A percentile compares a stretch with the other conserved stretches of the same genome.
These are phyloP conservation scores for Valencia hispanica DNA, from an alignment of 2,797 vertebrate species.

Conservation along the genomic window DNA sequence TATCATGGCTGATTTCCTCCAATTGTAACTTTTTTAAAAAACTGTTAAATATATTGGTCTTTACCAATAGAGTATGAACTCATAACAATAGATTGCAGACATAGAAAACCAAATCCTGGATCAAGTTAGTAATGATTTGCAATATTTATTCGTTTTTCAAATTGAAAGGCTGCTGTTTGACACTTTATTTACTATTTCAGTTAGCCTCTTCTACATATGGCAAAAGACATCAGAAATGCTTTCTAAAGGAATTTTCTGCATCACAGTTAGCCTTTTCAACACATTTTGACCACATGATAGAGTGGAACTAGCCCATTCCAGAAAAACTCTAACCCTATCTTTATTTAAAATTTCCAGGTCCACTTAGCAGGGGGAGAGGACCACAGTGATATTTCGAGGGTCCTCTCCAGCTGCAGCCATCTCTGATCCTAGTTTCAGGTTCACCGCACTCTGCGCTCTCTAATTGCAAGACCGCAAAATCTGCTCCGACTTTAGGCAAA, in stretches of 20 bases:
- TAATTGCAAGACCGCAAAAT: constrained; percentile 71
- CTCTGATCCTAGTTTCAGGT: constrained; percentile 27
- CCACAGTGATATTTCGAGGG: constrained; percentile 36
- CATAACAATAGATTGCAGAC: not conserved
- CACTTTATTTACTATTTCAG: not conserved
- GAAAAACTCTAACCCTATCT: not conserved
- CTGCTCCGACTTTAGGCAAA: constrained; percentile 50
- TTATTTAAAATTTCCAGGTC: constrained; percentile 3
- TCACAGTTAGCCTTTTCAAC: not conserved
- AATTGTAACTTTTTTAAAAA: not conserved
- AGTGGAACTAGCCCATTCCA: not conserved
- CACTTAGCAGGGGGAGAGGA: constrained; percentile 12
- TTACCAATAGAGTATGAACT: no score
- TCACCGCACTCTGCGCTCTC: constrained; percentile 47
- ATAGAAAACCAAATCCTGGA: not conserved
- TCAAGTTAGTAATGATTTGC: not conserved
- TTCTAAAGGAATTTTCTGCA: not conserved
- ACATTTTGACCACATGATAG: not conserved
- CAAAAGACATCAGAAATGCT: not conserved
- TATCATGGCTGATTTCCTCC: not conserved
- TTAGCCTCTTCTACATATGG: not conserved
- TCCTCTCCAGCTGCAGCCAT: constrained; percentile 28
- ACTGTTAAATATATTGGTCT: not conserved
- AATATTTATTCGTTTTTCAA: not conserved
- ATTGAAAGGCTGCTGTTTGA: not conserved